Conservation (phyloP, 1,140 invertebrate genomes). For the Trichonephila clavata region DNA sequence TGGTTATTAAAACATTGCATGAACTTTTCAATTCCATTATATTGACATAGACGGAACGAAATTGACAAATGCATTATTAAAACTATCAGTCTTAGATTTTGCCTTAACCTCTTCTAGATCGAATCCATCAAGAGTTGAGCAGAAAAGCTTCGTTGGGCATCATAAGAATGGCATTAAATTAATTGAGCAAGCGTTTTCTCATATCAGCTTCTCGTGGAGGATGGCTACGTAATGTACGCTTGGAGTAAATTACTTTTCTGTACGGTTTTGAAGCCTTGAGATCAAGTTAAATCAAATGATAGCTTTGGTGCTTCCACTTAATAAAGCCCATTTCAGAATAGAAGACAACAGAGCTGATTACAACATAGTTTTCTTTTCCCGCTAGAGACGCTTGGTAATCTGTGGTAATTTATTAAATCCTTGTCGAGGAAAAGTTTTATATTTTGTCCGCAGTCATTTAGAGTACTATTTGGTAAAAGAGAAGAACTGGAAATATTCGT, state of each 20-base stretch:
- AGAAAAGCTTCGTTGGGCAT: neutral
- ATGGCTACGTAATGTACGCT: neutral
- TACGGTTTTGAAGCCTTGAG: neutral
- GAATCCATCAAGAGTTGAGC: neutral
- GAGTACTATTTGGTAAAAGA: neutral
- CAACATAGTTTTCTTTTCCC: neutral
- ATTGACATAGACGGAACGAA: neutral
- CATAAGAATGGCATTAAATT: neutral
- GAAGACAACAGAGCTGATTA: slow-evolving; percentile 7
- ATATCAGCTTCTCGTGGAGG: neutral
- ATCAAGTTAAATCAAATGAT: slow-evolving; percentile 17
- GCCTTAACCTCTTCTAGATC: slow-evolving; percentile 21
- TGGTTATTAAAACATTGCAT: no score
- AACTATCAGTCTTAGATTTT: neutral
- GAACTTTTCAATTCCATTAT: no score
- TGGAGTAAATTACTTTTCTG: slow-evolving; percentile 38
- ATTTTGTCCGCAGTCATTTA: neutral
- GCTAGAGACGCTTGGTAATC: neutral
- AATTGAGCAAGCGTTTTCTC: slow-evolving; percentile 27
- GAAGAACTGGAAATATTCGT: neutral
- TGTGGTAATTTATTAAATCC: slow-evolving; percentile 28
- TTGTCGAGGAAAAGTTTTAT: neutral
- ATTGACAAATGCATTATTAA: neutral
- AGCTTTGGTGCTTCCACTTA: neutral
- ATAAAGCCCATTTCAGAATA: neutral